Base-by-base conservation (phyloP, 2,888 invertebrate species). In the Operophtera brumata region DNA sequence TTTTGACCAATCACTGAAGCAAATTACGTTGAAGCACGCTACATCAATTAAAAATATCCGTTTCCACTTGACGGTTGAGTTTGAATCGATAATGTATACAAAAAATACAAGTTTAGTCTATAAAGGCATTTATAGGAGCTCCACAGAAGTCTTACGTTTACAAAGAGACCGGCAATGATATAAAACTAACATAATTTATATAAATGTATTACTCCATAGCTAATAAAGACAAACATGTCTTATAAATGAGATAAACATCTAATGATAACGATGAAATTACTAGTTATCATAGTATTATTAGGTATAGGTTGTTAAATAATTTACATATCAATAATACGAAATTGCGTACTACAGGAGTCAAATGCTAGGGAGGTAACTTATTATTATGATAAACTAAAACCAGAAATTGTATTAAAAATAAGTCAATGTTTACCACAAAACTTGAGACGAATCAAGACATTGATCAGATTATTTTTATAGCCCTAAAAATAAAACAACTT, bases 61-160 rank as follows among this genome's bases (percentile, higher is more conserved):
- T 47, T 30, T 34, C 43, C 36, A 56, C 43, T 51, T 55, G 55
- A 46, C 57, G 43, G 61, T 64, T 61, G 37, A 47, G 36, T 56
- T 45, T 49, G 34, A 58, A 46, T 49, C 40, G 41, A 47, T 43
- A 52, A 57, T 55, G 47, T 51, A 43, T 54, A 47, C 57, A 49
- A 36, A 52, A 36, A 40, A 47, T 56, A 45, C 59, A 43, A 47
- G 59, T 54, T 57, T 42, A 46, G 10, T 35, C 14, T 3, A 32
- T 40, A n/a, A 26, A 41, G 9, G 26, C 9, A 8, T 35, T 14
- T 3, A 32, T 40, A n/a, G 12, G 34, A 7, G 26, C 9, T 12
- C 11, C 14, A 20, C 32, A 44, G 50, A 37, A 51, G 51, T 41
- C 28, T 11, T 13, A 4, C 1, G n/a, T 37, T 42, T 26, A 41